Evolutionary conservation across 2,888 invertebrate species (phyloP), one percentile per base, ranked within the genome.

Genomic region (Unio delphinus): DNA sequence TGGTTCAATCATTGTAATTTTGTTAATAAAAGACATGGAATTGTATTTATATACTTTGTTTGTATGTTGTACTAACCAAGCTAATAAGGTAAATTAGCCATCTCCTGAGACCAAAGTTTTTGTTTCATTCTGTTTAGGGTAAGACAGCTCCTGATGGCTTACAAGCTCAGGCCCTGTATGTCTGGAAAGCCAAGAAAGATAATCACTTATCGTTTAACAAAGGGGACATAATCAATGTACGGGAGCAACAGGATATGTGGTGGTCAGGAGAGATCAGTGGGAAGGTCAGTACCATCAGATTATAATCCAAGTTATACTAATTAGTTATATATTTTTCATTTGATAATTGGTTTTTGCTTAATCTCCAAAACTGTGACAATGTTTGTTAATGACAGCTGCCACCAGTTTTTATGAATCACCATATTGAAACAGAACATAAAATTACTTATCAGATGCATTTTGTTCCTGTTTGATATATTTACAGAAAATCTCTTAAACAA

Each of bases 201-300:
- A 92, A 92, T 78, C 93, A 93, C 83, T 88, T 94, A 67, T 90
- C 92, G 0, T 93, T 94, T 81, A 91, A 91, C 72, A 93, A 93
- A 86, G 93, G 93, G 67, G 93, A 93, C 80, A 84, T 90, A 26
- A 92, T 94, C 70, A 90, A 88, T 70, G 92, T 94, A 30, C 90
- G 91, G 68, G 93, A 93, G 82, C 92, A 93, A 84, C 90, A 93
- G 90, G 93, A 92, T 68, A 92, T 92, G 88, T 93, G 93, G 92
- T 93, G 93, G 92, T 92, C 91, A 73, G 93, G 93, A 4, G 91
- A 92, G 78, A 89, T 92, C 30, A 89, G 88, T 74, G 92, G 90
- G 59, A 86, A 90, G 88, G 88, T 91, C 67, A 61, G 76, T 61
- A 57, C 18, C 18, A 57, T 45, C 15, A 45, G 45, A 45, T 45